Evolutionary conservation across 2,113 vertebrate species (phyloP).

Genomic region (Athene noctua): DNA sequence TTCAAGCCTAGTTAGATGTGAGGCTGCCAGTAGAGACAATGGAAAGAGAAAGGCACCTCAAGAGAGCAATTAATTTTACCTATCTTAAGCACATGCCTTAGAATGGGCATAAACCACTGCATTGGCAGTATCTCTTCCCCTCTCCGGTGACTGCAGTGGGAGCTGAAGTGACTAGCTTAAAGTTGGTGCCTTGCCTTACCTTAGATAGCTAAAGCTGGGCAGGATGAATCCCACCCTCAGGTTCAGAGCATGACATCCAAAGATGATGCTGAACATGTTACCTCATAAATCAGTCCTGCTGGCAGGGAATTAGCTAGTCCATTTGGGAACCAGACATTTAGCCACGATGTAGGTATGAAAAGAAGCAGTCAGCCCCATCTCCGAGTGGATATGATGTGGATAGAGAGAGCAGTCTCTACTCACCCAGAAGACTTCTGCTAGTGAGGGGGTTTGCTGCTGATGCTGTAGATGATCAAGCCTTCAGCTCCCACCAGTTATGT

Average conservation of each 20-base stretch:
- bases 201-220: background rate
- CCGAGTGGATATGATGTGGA: rapidly evolving
- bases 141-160: background rate
- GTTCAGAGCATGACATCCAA: background rate
- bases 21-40: background rate
- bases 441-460: background rate
- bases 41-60: background rate
- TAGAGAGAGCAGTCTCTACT: background rate
- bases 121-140: background rate
- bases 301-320: background rate
- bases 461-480: background rate
- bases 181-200: background rate
- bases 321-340: background rate
- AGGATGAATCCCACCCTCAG: background rate
- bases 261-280: background rate
- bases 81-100: background rate
- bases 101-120: background rate
- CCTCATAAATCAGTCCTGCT: background rate
- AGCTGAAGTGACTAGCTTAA: background rate
- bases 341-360: background rate
- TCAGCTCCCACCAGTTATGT: background rate
- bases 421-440: background rate
- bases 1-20: background rate
- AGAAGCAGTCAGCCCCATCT: background rate
- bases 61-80: background rate